These are phyloP conservation scores for Dromiciops gliroides DNA, from an alignment of 2,113 vertebrate species.

Conservation along the genomic window DNA sequence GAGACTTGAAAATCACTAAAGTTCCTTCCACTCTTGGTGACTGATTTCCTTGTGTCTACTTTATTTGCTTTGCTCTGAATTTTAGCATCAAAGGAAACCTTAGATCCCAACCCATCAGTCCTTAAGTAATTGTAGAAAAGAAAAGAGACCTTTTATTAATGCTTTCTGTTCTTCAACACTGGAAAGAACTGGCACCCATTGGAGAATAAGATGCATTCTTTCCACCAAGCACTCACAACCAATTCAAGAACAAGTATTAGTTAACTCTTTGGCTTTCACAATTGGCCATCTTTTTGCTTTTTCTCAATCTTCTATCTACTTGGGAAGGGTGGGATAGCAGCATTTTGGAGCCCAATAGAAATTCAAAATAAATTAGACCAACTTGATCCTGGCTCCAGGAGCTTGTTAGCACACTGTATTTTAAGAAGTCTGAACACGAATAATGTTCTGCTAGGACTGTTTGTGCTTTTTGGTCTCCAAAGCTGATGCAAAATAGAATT, in stretches of 20 bases:
- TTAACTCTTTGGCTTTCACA: background rate
- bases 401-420: background rate
- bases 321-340: slow-evolving; percentile 7
- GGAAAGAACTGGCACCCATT: slow-evolving; percentile 13
- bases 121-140: slow-evolving; percentile 40
- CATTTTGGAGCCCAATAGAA: background rate
- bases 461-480: slow-evolving; percentile 26
- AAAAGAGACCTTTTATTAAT: slow-evolving; percentile 13
- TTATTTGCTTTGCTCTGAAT: background rate
- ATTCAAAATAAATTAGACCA: background rate
- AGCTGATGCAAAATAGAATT: slow-evolving; percentile 14
- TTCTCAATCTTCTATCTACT: background rate
- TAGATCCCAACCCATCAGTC: slow-evolving; percentile 22
- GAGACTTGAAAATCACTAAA: background rate
- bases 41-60: background rate
- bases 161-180: background rate
- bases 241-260: background rate
- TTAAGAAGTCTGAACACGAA: slow-evolving; percentile 30
- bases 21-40: background rate
- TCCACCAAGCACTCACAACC: background rate
- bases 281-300: slow-evolving; percentile 22
- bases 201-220: slow-evolving; percentile 35
- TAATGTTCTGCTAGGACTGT: background rate
- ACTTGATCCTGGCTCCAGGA: slow-evolving; percentile 6
- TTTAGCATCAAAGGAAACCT: slow-evolving; percentile 38